Conservation (phyloP, 2,113 vertebrate genomes). For the Leptobrachium ailaonicum region DNA sequence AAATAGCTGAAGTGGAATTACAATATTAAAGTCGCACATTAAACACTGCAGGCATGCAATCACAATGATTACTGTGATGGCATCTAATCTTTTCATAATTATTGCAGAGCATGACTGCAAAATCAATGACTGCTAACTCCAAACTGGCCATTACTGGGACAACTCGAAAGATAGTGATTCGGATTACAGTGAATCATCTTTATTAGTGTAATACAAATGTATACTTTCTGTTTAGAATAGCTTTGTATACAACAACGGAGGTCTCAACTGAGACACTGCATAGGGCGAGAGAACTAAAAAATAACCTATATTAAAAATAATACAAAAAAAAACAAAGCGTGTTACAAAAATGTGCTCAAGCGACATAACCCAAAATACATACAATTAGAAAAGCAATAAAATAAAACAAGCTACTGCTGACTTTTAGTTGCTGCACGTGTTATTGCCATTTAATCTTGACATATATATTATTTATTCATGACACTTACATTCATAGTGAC, state of each 20-base stretch:
- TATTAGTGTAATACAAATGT: conserved; percentile 29
- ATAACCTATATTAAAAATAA: too few relatives aligned
- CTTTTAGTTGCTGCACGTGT: too few relatives aligned
- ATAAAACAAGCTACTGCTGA: too few relatives aligned
- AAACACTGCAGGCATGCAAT: conserved; percentile 50
- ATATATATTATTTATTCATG: too few relatives aligned
- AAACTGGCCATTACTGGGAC: conserved; percentile 44
- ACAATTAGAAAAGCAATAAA: too few relatives aligned
- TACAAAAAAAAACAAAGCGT: too few relatives aligned
- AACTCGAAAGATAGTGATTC: conserved; percentile 32
- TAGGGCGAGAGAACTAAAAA: too few relatives aligned
- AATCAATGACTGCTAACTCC: conserved; percentile 48
- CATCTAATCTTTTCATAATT: conserved; percentile 51
- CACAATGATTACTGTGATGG: conserved; percentile 49
- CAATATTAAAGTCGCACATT: conserved; percentile 50
- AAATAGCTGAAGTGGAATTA: conserved; percentile 50
- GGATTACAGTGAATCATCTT: conserved; percentile 15
- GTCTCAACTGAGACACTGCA: too few relatives aligned
- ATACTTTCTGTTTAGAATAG: conserved; percentile 4
- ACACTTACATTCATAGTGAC: too few relatives aligned
- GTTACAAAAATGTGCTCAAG: too few relatives aligned
- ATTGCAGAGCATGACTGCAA: conserved; percentile 50
- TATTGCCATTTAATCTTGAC: too few relatives aligned
- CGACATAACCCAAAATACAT: too few relatives aligned
- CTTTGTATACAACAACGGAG: not conserved